Evolutionary conservation across 2,888 invertebrate species (phyloP).

Genomic region (Synergus itoensis): DNA sequence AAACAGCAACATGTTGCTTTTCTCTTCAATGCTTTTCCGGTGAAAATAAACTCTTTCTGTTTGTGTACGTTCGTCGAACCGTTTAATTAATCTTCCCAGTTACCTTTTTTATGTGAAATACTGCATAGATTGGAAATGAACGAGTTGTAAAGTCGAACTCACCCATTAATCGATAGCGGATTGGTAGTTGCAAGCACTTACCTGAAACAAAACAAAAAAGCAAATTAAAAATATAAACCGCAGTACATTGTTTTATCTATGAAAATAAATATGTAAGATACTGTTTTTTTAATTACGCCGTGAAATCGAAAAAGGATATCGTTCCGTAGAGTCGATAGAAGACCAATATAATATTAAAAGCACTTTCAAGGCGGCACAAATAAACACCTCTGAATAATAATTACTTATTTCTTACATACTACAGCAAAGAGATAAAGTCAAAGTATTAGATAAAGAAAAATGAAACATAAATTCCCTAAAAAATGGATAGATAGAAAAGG

Average conservation of each 20-base stretch:
- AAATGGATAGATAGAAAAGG: not conserved
- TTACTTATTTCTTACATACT: not conserved
- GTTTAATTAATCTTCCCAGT: conserved; percentile 37
- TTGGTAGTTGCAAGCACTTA: conserved; percentile 27
- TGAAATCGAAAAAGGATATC: not conserved
- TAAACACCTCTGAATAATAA: not conserved
- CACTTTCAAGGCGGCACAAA: not conserved
- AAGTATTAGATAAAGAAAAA: not conserved
- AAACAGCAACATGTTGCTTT: conserved; percentile 35
- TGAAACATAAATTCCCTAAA: not conserved
- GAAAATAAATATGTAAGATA: not conserved
- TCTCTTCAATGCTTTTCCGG: conserved; percentile 21
- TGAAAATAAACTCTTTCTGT: conserved; percentile 23
- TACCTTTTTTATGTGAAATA: conserved; percentile 14
- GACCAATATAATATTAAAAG: not conserved
- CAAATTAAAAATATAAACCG: not conserved
- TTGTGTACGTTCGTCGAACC: conserved; percentile 11
- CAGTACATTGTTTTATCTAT: not conserved
- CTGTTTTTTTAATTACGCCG: not conserved
- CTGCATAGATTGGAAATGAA: conserved; percentile 6
- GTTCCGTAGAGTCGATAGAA: not conserved
- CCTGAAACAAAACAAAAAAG: conserved; percentile 9
- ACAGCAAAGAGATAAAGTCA: not conserved
- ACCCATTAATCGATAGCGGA: conserved; percentile 25
- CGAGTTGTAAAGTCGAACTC: conserved; percentile 19